phyloP scores from a whole-genome alignment of 1,140 invertebrate genomes.

The Brachionus angularis region DNA sequence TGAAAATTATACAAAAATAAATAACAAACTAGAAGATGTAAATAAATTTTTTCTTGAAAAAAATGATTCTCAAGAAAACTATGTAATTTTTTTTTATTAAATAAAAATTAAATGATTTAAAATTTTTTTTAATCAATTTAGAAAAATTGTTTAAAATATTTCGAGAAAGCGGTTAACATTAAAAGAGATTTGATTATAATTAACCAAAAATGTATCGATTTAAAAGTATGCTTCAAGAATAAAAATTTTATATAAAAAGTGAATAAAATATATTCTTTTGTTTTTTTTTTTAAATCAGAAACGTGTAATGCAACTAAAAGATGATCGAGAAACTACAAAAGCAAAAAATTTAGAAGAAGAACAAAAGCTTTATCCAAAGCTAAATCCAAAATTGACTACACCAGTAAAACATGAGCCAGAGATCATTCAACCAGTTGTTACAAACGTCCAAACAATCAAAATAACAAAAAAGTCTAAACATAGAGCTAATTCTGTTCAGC shows the following conservation, averaged over 20 bases:
- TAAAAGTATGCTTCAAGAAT: no score
- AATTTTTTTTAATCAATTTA: no score
- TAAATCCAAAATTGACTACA: neutral
- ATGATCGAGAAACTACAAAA: neutral
- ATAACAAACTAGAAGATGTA: neutral
- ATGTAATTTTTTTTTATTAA: neutral
- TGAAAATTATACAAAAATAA: neutral
- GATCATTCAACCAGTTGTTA: no score
- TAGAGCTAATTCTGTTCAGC: neutral
- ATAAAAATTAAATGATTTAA: neutral
- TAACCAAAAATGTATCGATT: constrained; percentile 27
- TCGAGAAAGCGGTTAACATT: constrained; percentile 21
- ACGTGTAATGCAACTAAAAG: constrained; percentile 8
- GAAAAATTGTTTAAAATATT: constrained; percentile 23
- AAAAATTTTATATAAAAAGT: no score
- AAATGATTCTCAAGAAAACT: neutral
- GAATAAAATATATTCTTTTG: no score
- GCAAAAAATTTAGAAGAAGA: constrained; percentile 11
- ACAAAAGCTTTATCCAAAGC: constrained; percentile 17
- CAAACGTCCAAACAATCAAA: neutral
- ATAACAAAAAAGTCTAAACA: neutral
- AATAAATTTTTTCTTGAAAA: constrained; percentile 9
- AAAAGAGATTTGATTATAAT: constrained; percentile 26
- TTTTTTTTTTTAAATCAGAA: no score
- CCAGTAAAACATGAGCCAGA: neutral